A percentile compares a stretch with the other conserved stretches of the same genome.
phyloP scores from a whole-genome alignment of 2,888 invertebrate species.

The Torymus auratus region DNA sequence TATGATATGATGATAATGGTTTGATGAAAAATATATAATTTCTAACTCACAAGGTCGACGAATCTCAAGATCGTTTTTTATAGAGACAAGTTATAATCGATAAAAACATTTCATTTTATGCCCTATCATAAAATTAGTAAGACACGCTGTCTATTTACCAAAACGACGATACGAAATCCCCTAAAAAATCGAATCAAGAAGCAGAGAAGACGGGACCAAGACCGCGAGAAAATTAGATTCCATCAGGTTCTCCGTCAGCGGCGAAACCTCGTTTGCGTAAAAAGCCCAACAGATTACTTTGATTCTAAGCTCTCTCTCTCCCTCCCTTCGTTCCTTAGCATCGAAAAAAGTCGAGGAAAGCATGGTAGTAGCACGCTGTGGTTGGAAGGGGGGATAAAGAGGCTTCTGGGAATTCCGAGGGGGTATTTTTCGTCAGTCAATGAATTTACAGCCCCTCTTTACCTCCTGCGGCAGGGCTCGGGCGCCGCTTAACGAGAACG shows the following conservation, averaged over 20 bases:
- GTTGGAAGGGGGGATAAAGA: slow-evolving; percentile 58
- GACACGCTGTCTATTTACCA: no score
- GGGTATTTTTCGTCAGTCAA: slow-evolving; percentile 73
- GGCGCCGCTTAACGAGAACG: slow-evolving; percentile 73
- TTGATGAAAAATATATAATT: no score
- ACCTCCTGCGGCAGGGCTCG: slow-evolving; percentile 41
- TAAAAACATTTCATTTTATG: no score
- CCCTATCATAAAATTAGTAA: no score
- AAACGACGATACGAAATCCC: neutral
- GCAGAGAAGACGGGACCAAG: neutral
- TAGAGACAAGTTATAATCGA: no score
- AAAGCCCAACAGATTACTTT: slow-evolving; percentile 57
- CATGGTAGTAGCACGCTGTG: neutral
- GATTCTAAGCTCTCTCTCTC: slow-evolving; percentile 44
- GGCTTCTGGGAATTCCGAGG: slow-evolving; percentile 69
- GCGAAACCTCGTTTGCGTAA: slow-evolving; percentile 53
- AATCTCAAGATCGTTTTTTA: no score
- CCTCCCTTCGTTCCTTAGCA: slow-evolving; percentile 13
- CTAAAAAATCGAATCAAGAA: slow-evolving; percentile 6
- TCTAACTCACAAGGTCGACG: no score
- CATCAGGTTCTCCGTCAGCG: slow-evolving; percentile 14
- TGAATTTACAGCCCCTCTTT: slow-evolving; percentile 75
- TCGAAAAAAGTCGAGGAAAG: slow-evolving; percentile 3
- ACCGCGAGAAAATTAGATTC: slow-evolving; percentile 50
- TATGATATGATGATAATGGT: no score